These are phyloP conservation scores for Chelidonichthys spinosus DNA, from an alignment of 2,797 vertebrate genomes.

Conservation along the genomic window DNA sequence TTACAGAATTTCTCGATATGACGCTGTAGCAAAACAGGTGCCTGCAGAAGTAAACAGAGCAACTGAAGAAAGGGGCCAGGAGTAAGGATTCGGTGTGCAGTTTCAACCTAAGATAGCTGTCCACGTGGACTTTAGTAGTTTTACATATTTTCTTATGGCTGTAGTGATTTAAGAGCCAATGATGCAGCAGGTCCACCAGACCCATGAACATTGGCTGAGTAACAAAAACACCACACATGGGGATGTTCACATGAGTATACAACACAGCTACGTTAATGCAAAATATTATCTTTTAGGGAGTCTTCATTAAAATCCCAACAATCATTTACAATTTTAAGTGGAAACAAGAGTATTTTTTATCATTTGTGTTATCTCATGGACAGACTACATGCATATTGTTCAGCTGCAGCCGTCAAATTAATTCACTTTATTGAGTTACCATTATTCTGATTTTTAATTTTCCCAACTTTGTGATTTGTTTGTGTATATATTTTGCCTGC, in stretches of 20 bases:
- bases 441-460: constrained; percentile 58
- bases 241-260: background rate
- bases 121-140: too few relatives aligned
- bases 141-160: too few relatives aligned
- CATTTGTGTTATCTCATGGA: constrained; percentile 42
- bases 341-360: constrained; percentile 11
- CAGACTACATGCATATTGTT: constrained; percentile 1
- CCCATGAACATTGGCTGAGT: too few relatives aligned
- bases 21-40: constrained; percentile 41
- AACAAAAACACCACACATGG: too few relatives aligned
- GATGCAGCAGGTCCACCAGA: too few relatives aligned
- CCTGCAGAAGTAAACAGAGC: constrained; percentile 32
- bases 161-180: too few relatives aligned
- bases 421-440: constrained; percentile 53
- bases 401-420: constrained; percentile 35
- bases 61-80: background rate
- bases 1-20: constrained; percentile 50
- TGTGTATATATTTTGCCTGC: constrained; percentile 60
- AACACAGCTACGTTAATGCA: background rate
- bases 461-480: constrained; percentile 62
- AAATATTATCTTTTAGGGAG: background rate
- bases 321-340: constrained; percentile 19
- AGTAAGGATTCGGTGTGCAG: background rate
- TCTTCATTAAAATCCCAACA: constrained; percentile 10
- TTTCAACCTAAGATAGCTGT: constrained; percentile 14